Evolutionary conservation across 2,888 invertebrate genomes (phyloP).

Genomic region (Eulithis testata): DNA sequence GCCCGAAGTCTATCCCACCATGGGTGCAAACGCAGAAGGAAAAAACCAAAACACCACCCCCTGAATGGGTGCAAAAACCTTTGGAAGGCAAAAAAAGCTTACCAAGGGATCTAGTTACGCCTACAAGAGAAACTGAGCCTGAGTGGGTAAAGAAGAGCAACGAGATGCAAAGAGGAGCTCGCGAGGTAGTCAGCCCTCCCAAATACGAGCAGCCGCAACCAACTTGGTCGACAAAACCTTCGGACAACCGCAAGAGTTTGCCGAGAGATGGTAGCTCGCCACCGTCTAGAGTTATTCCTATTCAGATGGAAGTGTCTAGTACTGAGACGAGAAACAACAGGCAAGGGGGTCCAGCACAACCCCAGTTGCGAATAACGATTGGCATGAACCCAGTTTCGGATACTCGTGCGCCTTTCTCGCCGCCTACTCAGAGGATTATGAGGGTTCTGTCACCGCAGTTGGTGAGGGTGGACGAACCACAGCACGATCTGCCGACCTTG

Average conservation of each 20-base stretch:
- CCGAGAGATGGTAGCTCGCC: conserved; percentile 65
- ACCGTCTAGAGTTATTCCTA: conserved; percentile 86
- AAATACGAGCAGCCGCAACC: conserved; percentile 76
- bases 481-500: conserved; percentile 70
- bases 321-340: conserved; percentile 67
- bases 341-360: conserved; percentile 61
- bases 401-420: conserved; percentile 64
- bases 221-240: conserved; percentile 76
- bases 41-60: conserved; percentile 80
- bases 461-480: conserved; percentile 76
- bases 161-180: conserved; percentile 69
- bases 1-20: conserved; percentile 75
- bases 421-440: conserved; percentile 82
- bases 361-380: conserved; percentile 76
- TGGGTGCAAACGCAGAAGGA: conserved; percentile 80
- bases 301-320: conserved; percentile 86
- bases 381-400: conserved; percentile 70
- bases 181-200: conserved; percentile 75
- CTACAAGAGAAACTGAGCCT: conserved; percentile 73
- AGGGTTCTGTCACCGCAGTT: conserved; percentile 81
- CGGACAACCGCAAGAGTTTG: conserved; percentile 76
- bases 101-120: conserved; percentile 71
- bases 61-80: conserved; percentile 75
- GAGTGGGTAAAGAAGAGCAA: conserved; percentile 79
- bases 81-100: conserved; percentile 69